Conservation (phyloP, 2,113 vertebrate species). For the Pituophis catenifer region DNA sequence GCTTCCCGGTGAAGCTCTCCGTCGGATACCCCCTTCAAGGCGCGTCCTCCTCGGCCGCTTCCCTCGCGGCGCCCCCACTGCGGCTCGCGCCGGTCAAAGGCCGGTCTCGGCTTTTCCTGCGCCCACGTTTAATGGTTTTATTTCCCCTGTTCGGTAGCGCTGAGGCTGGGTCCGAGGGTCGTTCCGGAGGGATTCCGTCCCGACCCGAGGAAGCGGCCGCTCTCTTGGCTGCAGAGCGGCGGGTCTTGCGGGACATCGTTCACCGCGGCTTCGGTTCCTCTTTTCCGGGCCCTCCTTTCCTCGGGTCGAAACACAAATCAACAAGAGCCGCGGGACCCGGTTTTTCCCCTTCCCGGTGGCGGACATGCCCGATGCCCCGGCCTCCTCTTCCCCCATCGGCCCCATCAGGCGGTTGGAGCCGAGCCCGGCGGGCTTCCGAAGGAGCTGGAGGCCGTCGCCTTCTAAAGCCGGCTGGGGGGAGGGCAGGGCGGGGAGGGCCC, state of each 20-base stretch:
- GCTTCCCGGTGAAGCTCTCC: neutral
- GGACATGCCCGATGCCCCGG: too few relatives aligned
- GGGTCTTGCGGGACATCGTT: neutral
- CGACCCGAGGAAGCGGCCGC: neutral
- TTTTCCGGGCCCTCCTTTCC: too few relatives aligned
- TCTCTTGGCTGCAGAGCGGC: neutral
- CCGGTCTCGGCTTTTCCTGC: neutral
- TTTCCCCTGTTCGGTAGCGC: neutral
- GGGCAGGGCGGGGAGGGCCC: too few relatives aligned
- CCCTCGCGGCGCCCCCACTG: neutral
- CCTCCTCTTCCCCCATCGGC: too few relatives aligned
- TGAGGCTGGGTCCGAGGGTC: neutral
- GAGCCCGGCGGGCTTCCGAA: too few relatives aligned
- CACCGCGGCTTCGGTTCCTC: neutral
- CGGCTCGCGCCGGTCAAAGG: neutral
- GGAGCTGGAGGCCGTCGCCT: too few relatives aligned
- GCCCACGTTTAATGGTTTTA: neutral
- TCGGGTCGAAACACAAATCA: neutral
- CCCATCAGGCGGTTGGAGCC: too few relatives aligned
- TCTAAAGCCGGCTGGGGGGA: too few relatives aligned
- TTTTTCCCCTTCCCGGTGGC: neutral
- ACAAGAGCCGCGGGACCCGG: neutral
- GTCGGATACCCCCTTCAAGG: neutral
- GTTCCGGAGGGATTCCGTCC: neutral
- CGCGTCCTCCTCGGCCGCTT: neutral